These are phyloP conservation scores for Lamprotornis superbus DNA, from an alignment of 2,113 vertebrate species.

Conservation along the genomic window DNA sequence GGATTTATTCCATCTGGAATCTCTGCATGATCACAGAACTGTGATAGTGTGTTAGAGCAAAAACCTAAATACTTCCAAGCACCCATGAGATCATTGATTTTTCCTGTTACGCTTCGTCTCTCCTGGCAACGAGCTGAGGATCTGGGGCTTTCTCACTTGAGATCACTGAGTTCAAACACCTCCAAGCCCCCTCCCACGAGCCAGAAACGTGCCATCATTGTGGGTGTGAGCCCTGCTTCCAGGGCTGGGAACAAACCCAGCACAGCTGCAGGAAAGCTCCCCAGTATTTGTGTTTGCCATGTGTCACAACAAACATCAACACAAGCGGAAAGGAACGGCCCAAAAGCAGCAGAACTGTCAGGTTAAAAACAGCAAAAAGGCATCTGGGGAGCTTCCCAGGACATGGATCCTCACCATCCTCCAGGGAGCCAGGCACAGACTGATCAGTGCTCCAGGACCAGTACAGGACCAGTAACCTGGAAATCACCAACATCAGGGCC, in stretches of 20 bases:
- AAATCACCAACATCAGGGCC: neutral
- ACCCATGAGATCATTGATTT: neutral
- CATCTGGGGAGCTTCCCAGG: neutral
- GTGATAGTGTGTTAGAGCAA: neutral
- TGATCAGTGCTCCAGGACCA: neutral
- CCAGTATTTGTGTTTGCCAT: neutral
- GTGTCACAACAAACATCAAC: neutral
- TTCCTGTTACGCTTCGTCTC: neutral
- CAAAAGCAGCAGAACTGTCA: neutral
- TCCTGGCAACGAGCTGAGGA: constrained; percentile 9
- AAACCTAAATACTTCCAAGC: neutral
- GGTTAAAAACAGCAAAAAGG: neutral
- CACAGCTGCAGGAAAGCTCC: constrained; percentile 7
- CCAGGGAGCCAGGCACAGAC: neutral
- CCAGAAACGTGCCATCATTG: neutral
- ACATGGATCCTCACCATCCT: neutral
- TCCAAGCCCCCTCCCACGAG: neutral
- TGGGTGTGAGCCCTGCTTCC: neutral
- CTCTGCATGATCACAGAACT: neutral
- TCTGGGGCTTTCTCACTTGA: neutral
- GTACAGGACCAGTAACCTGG: neutral
- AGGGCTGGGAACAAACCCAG: neutral
- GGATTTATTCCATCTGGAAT: neutral
- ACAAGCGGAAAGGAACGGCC: neutral
- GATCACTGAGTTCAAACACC: neutral